Conservation (phyloP, 2,113 vertebrate species). For the Menidia beryllina region DNA sequence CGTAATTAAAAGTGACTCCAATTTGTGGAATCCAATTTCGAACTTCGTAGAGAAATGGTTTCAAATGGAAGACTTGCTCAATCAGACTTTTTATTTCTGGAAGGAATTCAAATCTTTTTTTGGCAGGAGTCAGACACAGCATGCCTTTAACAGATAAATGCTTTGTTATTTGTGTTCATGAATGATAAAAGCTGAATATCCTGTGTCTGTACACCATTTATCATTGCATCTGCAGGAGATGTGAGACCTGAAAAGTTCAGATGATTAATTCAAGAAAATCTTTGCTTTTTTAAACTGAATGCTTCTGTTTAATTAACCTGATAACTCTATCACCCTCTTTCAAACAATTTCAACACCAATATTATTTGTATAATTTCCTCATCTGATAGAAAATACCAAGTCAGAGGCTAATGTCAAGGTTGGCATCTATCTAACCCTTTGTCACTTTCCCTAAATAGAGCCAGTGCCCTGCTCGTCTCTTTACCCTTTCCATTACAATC, state of each 20-base stretch:
- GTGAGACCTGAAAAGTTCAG: slow-evolving; percentile 25
- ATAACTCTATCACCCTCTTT: not conserved
- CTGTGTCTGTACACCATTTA: slow-evolving; percentile 13
- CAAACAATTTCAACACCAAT: slow-evolving; percentile 7
- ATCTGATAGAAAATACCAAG: slow-evolving; percentile 31
- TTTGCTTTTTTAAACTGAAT: slow-evolving; percentile 11
- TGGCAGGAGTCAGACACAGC: too few species aligned
- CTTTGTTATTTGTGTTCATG: slow-evolving; percentile 5
- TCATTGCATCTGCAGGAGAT: slow-evolving; percentile 6
- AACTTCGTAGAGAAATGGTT: too few species aligned
- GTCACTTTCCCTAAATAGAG: slow-evolving; percentile 29
- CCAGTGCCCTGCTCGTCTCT: slow-evolving; percentile 32
- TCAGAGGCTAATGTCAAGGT: slow-evolving; percentile 11
- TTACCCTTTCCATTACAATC: slow-evolving; percentile 53
- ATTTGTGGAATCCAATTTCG: too few species aligned
- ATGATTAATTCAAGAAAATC: slow-evolving; percentile 2
- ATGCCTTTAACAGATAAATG: too few species aligned
- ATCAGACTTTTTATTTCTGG: too few species aligned
- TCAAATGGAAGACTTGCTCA: not conserved
- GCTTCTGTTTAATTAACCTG: not conserved
- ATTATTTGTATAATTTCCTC: slow-evolving; percentile 8
- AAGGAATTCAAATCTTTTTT: too few species aligned
- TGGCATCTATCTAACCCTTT: slow-evolving; percentile 28
- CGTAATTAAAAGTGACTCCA: too few species aligned
- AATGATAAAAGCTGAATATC: slow-evolving; percentile 8